Conservation (phyloP, 30 jellyfish, hydroid and myxozoan species). For the Phacellophora camtschatica region DNA sequence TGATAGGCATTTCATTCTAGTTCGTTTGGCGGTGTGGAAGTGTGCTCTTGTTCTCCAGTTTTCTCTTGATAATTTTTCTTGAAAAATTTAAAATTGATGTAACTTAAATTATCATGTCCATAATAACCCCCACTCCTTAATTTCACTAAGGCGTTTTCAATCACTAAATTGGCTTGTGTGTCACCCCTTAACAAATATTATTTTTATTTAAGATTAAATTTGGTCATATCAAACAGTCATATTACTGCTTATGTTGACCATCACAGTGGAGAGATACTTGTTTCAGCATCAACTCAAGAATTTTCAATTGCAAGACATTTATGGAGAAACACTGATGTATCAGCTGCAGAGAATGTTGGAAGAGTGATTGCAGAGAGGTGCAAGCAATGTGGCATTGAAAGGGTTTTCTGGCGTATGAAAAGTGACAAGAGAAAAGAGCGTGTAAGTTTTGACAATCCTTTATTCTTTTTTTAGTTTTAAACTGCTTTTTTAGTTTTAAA, state of each 20-base stretch:
- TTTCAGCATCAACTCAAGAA: slow-evolving; percentile 88
- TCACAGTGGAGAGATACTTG: slow-evolving; percentile 70
- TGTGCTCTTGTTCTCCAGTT: too few species aligned
- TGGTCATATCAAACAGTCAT: slow-evolving; percentile 70
- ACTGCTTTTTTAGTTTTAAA: too few species aligned
- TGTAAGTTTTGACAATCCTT: slow-evolving; percentile 14
- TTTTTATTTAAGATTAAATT: slow-evolving; percentile 35
- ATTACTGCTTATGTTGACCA: slow-evolving; percentile 83
- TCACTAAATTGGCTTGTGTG: not conserved
- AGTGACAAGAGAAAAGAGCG: slow-evolving; percentile 36
- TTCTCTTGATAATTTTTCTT: too few species aligned
- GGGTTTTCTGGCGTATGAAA: slow-evolving; percentile 76
- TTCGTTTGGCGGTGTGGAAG: too few species aligned
- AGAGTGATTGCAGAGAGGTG: slow-evolving; percentile 77
- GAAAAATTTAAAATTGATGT: too few species aligned
- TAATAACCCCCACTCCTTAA: too few species aligned
- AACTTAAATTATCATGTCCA: too few species aligned
- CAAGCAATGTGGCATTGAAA: slow-evolving; percentile 73
- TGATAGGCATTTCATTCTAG: too few species aligned
- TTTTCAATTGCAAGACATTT: slow-evolving; percentile 69
- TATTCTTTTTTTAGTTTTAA: not conserved
- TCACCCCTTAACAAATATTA: not conserved
- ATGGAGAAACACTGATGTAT: slow-evolving; percentile 78
- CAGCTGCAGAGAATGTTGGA: slow-evolving; percentile 80
- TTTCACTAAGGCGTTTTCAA: too few species aligned